A percentile compares a stretch with the other conserved stretches of the same genome.
These are phyloP conservation scores for Cosmorhoe ocellata DNA, from an alignment of 2,888 invertebrate genomes.

Conservation along the genomic window DNA sequence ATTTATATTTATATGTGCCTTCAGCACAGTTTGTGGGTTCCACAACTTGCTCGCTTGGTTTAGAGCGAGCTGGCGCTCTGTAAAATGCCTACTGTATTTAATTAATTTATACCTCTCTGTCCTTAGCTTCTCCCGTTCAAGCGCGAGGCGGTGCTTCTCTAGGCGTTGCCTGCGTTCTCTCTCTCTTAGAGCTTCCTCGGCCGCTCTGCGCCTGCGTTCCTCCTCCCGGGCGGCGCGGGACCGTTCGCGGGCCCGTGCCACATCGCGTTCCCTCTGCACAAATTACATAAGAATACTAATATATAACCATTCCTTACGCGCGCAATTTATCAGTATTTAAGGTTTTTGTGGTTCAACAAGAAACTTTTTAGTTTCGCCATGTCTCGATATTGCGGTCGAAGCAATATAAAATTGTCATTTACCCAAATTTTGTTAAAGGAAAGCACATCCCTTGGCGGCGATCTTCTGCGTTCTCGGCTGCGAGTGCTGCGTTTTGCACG, in stretches of 20 bases:
- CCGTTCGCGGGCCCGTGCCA: slow-evolving; percentile 88
- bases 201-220: slow-evolving; percentile 90
- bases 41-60: no score
- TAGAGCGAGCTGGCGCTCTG: no score
- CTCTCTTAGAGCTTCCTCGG: slow-evolving; percentile 89
- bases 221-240: slow-evolving; percentile 90
- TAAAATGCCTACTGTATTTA: no score
- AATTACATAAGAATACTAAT: no score
- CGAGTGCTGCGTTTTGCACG: slow-evolving; percentile 64
- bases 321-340: no score
- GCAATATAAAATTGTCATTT: no score
- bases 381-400: no score
- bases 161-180: slow-evolving; percentile 92
- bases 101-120: slow-evolving; percentile 83
- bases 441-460: slow-evolving; percentile 85
- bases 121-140: slow-evolving; percentile 90
- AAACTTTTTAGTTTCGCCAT: no score
- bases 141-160: slow-evolving; percentile 91
- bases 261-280: slow-evolving; percentile 86
- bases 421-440: slow-evolving; percentile 92
- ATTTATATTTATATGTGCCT: no score
- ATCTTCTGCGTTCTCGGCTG: slow-evolving; percentile 77
- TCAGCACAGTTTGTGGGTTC: no score
- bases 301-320: no score
- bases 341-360: no score